Evolutionary conservation across 2,888 invertebrate genomes (phyloP).

Genomic region (Smittia aterrima): DNA sequence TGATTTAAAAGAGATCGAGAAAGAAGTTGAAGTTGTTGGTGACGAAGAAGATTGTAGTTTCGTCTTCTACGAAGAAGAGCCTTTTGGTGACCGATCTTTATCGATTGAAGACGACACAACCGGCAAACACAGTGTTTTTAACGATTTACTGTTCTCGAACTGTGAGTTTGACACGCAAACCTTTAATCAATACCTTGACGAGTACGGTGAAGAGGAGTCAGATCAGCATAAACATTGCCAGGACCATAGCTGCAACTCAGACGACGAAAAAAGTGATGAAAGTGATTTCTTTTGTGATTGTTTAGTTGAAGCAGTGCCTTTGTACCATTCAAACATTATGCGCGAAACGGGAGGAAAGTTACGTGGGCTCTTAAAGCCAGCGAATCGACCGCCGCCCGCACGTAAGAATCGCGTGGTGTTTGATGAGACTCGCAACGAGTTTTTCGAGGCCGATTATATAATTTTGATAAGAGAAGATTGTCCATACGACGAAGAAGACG

Average conservation of each 20-base stretch:
- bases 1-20: slow-evolving; percentile 42
- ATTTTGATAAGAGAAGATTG: slow-evolving; percentile 87
- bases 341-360: slow-evolving; percentile 54
- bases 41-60: slow-evolving; percentile 19
- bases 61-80: slow-evolving; percentile 24
- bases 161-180: slow-evolving; percentile 45
- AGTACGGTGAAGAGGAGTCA: slow-evolving; percentile 33
- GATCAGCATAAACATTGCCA: slow-evolving; percentile 42
- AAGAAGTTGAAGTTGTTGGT: slow-evolving; percentile 28
- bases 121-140: slow-evolving; percentile 36
- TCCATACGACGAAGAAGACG: slow-evolving; percentile 75
- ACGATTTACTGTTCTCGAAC: slow-evolving; percentile 41
- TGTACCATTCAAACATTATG: slow-evolving; percentile 46
- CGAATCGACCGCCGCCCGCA: slow-evolving; percentile 63
- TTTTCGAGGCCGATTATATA: slow-evolving; percentile 89
- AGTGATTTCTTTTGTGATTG: slow-evolving; percentile 42
- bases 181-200: slow-evolving; percentile 42
- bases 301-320: slow-evolving; percentile 43
- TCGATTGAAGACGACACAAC: slow-evolving; percentile 34
- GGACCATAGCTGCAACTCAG: slow-evolving; percentile 30
- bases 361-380: slow-evolving; percentile 66
- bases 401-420: slow-evolving; percentile 81
- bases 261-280: slow-evolving; percentile 39
- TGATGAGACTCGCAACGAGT: slow-evolving; percentile 85
- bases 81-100: slow-evolving; percentile 16